Conservation (phyloP, 2,888 invertebrate genomes). For the Dolomedes plantarius region DNA sequence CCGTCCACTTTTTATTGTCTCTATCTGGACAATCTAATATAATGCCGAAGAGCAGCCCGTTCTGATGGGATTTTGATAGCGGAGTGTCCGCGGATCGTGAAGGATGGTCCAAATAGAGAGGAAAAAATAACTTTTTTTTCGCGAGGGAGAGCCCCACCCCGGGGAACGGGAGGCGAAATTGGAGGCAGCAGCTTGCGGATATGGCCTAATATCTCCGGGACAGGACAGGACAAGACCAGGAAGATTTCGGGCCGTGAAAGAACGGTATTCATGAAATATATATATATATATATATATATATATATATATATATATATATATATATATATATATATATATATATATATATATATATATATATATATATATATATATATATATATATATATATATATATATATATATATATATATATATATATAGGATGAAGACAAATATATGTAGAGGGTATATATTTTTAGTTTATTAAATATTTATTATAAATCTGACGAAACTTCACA, state of each 20-base stretch:
- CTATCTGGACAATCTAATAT: slow-evolving; percentile 4
- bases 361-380: no score
- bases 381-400: no score
- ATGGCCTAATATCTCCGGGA: slow-evolving; percentile 62
- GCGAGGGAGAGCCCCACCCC: slow-evolving; percentile 13
- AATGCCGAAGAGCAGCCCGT: slow-evolving; percentile 14
- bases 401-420: no score
- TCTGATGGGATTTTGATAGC: slow-evolving; percentile 68
- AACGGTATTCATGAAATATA: neutral
- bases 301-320: no score
- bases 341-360: no score
- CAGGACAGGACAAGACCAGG: slow-evolving; percentile 63
- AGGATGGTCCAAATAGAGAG: slow-evolving; percentile 48
- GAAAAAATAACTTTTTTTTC: slow-evolving; percentile 44
- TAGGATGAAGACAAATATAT: no score
- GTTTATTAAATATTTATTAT: no score
- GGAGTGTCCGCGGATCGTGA: slow-evolving; percentile 65
- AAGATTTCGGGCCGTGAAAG: neutral
- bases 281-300: no score
- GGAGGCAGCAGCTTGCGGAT: slow-evolving; percentile 65
- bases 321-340: no score
- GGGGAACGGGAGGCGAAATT: slow-evolving; percentile 33
- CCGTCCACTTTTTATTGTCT: slow-evolving; percentile 3
- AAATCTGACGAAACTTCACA: no score
- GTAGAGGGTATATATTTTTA: no score